Evolutionary conservation across 2,113 vertebrate genomes (phyloP), one percentile per base, ranked within the genome.

Genomic region (Leptocoma aspasia): DNA sequence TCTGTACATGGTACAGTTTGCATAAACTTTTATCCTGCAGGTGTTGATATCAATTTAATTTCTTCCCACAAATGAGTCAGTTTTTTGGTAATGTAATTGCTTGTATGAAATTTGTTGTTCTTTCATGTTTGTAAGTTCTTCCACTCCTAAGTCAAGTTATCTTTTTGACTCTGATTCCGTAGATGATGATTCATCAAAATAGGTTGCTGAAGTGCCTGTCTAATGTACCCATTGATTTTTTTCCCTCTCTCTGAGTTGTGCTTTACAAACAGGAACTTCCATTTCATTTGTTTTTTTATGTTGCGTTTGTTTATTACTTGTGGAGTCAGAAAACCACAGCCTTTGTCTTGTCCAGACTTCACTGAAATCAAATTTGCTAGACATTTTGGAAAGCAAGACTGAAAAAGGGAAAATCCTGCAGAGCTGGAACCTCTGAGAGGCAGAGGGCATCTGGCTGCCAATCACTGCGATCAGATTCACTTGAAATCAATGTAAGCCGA

Each of bases 401-500:
- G 85, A 41, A 96, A 83, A 94, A 82, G 50, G 76, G 90, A 42
- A 61, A 96, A 66, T 70, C n/a, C 19, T 33, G 75, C 68, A 53
- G 79, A 89, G 72, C 70, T 86, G 52, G n/a, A 64, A 56, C 52
- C 88, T 90, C 44, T 42, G 82, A 84, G 86, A 86, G 61, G 86
- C 65, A 90, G 92, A 93, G 95, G 92, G 86, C 82, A 70, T 73
- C 68, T 93, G 90, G 44, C 94, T 94, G 95, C 88, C 92, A 90
- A 13, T 94, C 90, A 92, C 79, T 52, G 63, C 2, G 24, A 83
- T 75, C 82, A 56, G 61, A 69, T 92, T 81, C 92, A 39, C 72
- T 92, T n/a, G 80, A 93, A 89, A 94, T 96, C 95, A 88, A 85
- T 93, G 85, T 41, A 56, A 79, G 37, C 61, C 3, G 2, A 91